Conservation (phyloP, 2,113 vertebrate species). For the Abramis brama region DNA sequence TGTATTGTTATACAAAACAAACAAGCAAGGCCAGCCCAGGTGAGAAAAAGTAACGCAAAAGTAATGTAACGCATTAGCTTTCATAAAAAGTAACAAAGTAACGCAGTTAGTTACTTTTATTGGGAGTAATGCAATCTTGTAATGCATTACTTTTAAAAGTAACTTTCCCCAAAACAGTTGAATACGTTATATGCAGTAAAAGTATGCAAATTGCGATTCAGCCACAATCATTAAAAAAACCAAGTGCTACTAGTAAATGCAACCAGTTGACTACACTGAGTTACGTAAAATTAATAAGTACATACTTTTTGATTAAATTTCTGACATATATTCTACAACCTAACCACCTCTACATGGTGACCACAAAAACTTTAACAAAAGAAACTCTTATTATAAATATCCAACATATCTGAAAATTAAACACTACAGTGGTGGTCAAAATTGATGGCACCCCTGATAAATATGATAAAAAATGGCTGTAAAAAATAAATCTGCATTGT, state of each 20-base stretch:
- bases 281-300: not conserved
- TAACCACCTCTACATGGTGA: not conserved
- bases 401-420: not conserved
- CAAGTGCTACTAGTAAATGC: not conserved
- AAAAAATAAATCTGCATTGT: too few relatives aligned
- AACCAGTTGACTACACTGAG: not conserved
- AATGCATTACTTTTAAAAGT: too few relatives aligned
- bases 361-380: not conserved
- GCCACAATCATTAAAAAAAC: not conserved
- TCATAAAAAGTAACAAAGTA: too few relatives aligned
- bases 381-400: not conserved
- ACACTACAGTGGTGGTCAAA: too few relatives aligned
- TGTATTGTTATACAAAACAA: too few relatives aligned
- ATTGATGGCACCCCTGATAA: too few relatives aligned
- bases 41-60: too few relatives aligned
- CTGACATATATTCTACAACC: not conserved
- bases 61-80: too few relatives aligned
- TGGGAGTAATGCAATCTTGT: too few relatives aligned
- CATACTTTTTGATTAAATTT: not conserved
- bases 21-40: too few relatives aligned
- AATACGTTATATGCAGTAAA: not conserved
- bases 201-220: not conserved
- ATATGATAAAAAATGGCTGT: too few relatives aligned
- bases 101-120: too few relatives aligned
- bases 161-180: not conserved